Base-by-base conservation (phyloP, 92 coral and sea anemone species). In the Hydrozoanthus gracilis region DNA sequence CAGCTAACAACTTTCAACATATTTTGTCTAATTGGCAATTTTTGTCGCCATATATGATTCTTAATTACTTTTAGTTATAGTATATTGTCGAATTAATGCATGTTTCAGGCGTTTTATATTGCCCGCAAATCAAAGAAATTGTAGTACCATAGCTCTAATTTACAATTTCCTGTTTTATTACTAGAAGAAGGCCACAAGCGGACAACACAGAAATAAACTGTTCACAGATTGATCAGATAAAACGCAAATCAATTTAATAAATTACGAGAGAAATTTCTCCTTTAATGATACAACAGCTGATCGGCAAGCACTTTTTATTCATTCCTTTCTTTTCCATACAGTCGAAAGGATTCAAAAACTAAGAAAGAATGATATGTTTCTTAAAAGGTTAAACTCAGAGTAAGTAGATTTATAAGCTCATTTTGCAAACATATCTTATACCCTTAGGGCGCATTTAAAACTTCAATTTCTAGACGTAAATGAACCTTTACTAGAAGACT, bases 101-200 rank as follows among this genome's bases (percentile, higher is more conserved):
- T 51, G 58, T 74, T 74, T 74, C 60, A 14, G 77, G 77, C 54
- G 44, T 49, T 72, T 72, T 45, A 11, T 16, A 35, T 55, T 27
- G 82, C 54, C 62, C 10, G 66, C 46, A 76, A 51, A 20, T 13
- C 46, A 14, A 76, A 12, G 8, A 76, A 76, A 54, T 76, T 18
- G 54, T 20, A 54, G 3, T 10, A 76, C 7, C 39, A 27, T 35
- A 17, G 73, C 39, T 7, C 20, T 48, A 75, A 75, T 75, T 75
- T 50, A 75, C 6, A n/a, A 50, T 75, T 75, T 75, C 79, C 62
- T 51, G 79, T 51, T 75, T 75, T 17, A 9, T 49, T n/a, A n/a
- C 56, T 7, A 74, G 50, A 46, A 50, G 14, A 54, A 52, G 1
- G 45, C 13, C 16, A 49, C 7, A 45, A 47, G 18, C 71, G 55